Evolutionary conservation across 2,113 vertebrate species (phyloP), one percentile per base, ranked within the genome.

Genomic region (Herpetotheres cachinnans): DNA sequence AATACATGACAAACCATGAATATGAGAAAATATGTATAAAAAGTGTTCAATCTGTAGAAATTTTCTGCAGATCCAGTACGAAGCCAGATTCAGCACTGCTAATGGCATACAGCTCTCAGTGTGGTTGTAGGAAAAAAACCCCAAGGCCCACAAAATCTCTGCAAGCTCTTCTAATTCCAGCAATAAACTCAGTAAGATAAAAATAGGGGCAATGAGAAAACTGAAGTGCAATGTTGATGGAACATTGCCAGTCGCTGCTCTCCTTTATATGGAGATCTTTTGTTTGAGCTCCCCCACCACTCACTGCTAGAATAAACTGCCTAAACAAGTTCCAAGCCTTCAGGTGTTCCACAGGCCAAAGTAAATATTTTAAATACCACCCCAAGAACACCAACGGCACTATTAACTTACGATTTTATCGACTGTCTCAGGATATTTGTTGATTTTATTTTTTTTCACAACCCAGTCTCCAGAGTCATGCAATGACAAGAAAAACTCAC

Each of bases 321-420:
- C 54, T 71, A 93, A 70, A 63, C 36, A 93, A 80, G 82, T 88
- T 85, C 13, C 55, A 73, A 90, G 46, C 27, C 54, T 88, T 90
- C 66, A 92, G 38, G 54, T 91, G 59, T 47, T 96, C 46, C 30
- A 49, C 0, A 81, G 85, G 78, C 67, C 87, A 93, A 97, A 92
- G 71, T 40, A 62, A 96, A 6, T 88, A 82, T 86, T 88, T 94
- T 86, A 90, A 86, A 90, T 91, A 87, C 34, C 54, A 61, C 54
- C 44, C 38, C 18, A 80, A 92, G 83, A 74, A 87, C 62, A 94
- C 47, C 47, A 91, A 6, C 30, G 69, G 29, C n/a, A 46, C 86
- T 86, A 95, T 65, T 85, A 87, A 80, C 11, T 77, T 59, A 76
- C 0, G 3, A 69, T 62, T 82, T 86, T 80, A 83, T 72, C 20